Base-by-base conservation (phyloP, 2,113 vertebrate genomes). In the Chrysemys picta region DNA sequence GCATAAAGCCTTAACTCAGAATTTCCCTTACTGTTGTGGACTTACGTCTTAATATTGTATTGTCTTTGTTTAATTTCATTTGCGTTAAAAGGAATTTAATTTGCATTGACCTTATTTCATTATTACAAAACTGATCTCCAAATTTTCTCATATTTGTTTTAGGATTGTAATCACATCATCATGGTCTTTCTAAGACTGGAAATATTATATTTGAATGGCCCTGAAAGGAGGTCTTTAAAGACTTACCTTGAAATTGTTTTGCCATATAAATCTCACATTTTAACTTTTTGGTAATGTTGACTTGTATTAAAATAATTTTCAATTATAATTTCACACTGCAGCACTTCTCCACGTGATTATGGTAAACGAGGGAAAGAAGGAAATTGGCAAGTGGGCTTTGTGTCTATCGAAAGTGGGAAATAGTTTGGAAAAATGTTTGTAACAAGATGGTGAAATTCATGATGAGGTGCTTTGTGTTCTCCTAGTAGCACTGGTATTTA, bases 11-110 rank as follows among this genome's bases (percentile, higher is more conserved):
- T 91, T 96, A 57, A 84, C 86, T 96, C 83, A 86, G 53, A 87
- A 75, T 76, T 89, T 3, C 14, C 17, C 17, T 50, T n/a, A 76
- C 10, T 86, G 88, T 57, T 81, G 16, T 65, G 75, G 87, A 57
- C 72, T 95, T 85, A 80, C n/a, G 3, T 65, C 52, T 92, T 89
- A 90, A 90, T 88, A 85, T 24, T 82, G 22, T 72, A 56, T 84
- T 75, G 9, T 0, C 89, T 95, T 78, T 86, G 27, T 85, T 94
- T 42, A 80, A n/a, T 81, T 50, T 80, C 29, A 88, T 96, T 94
- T 94, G 53, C 91, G 38, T 82, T 93, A 95, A 84, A 14, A 92
- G 49, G 56, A 82, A 45, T 69, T 91, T 92, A 91, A 95, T 89
- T 91, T 53, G 3, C 38, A 93, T 50, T 83, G 6, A 89, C 38